Evolutionary conservation across 2,888 invertebrate genomes (phyloP).

Genomic region (Scaptomyza caliginosa): DNA sequence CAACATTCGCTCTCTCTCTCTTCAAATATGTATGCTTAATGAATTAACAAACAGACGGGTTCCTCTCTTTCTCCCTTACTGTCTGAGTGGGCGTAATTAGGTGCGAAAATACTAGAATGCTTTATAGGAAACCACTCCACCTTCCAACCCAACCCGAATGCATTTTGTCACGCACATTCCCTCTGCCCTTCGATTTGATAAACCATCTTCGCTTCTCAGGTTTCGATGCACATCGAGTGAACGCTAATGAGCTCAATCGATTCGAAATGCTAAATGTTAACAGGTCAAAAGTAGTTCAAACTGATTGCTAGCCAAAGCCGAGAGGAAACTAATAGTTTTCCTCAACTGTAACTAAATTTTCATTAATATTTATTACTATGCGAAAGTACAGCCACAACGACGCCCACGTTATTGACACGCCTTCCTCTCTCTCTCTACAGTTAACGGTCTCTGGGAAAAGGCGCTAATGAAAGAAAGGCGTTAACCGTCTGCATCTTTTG

Average conservation of each 20-base stretch:
- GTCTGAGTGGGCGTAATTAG: constrained; percentile 41
- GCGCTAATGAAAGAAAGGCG: constrained; percentile 57
- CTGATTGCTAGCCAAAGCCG: not conserved
- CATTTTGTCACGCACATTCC: constrained; percentile 71
- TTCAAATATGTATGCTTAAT: constrained; percentile 54
- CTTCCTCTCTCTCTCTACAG: not conserved
- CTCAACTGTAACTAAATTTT: not conserved
- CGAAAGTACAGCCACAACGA: constrained; percentile 21
- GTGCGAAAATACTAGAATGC: constrained; percentile 54
- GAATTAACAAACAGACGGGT: constrained; percentile 43
- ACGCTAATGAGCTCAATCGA: constrained; percentile 29
- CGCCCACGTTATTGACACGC: not conserved
- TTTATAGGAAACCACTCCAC: constrained; percentile 3
- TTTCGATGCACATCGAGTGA: constrained; percentile 6
- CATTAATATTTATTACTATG: not conserved
- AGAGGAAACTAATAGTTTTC: no score
- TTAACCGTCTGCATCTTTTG: not conserved
- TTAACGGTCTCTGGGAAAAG: constrained; percentile 2
- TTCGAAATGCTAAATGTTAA: not conserved
- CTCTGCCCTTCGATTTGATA: constrained; percentile 21
- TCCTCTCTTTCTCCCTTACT: not conserved
- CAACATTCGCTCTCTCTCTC: not conserved
- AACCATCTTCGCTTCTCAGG: constrained; percentile 8
- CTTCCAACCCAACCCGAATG: constrained; percentile 36
- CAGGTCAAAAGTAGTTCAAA: constrained; percentile 4